A percentile compares a stretch with the other conserved stretches of the same genome.
Evolutionary conservation across 30 jellyfish, hydroid and myxozoan genomes (phyloP).

Genomic region (Pseudorhiza aurosa): DNA sequence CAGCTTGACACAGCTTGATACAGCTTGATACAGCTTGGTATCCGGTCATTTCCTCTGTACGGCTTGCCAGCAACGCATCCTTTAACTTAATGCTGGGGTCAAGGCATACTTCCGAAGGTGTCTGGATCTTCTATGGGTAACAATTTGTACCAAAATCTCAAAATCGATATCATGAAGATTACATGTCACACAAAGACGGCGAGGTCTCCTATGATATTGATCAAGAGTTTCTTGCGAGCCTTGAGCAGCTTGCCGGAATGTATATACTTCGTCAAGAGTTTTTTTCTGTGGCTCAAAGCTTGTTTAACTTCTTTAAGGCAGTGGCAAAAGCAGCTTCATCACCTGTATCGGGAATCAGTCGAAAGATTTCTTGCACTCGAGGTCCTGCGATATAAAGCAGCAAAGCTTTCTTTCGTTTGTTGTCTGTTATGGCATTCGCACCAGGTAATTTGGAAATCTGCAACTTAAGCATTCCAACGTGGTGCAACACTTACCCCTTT

Average conservation of each 20-base stretch:
- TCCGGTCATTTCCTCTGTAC: slow-evolving; percentile 2
- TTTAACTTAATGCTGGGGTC: slow-evolving; percentile 20
- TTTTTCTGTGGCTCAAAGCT: slow-evolving; percentile 23
- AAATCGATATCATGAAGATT: slow-evolving; percentile 5
- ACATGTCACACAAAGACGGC: slow-evolving; percentile 25
- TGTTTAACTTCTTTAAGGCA: neutral
- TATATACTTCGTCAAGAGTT: slow-evolving; percentile 18
- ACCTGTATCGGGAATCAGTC: slow-evolving; percentile 16
- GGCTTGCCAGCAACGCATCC: slow-evolving; percentile 26
- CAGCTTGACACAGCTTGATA: no score
- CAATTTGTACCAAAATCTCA: slow-evolving; percentile 16
- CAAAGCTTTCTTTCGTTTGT: neutral
- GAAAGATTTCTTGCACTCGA: slow-evolving; percentile 16
- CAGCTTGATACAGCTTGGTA: no score
- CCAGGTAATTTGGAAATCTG: slow-evolving; percentile 1
- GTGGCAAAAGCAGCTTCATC: neutral
- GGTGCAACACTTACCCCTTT: slow-evolving; percentile 9
- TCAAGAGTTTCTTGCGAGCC: slow-evolving; percentile 12
- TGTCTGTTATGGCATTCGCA: slow-evolving; percentile 17
- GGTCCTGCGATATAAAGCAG: slow-evolving; percentile 35
- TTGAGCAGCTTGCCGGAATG: slow-evolving; percentile 20
- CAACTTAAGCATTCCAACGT: slow-evolving; percentile 15
- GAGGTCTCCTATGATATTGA: slow-evolving; percentile 16
- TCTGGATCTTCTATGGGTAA: slow-evolving; percentile 11
- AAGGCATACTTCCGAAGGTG: slow-evolving; percentile 22